Conservation (phyloP, 2,113 vertebrate species). For the Meleagris gallopavo region DNA sequence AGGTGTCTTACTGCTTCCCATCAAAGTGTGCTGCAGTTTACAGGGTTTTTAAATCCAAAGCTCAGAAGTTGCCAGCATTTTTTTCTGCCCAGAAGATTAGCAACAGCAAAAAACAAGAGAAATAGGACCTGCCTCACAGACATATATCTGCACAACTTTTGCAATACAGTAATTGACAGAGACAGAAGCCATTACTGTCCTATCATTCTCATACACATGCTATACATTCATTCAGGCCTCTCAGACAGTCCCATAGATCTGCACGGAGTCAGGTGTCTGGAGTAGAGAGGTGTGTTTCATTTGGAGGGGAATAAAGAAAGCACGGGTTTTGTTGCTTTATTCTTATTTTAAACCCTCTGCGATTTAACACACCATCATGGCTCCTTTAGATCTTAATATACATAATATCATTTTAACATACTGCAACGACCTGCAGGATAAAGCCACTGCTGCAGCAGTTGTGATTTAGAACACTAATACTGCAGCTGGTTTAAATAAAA, state of each 20-base stretch:
- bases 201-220: slow-evolving; percentile 47
- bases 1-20: not conserved
- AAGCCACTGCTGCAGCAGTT: slow-evolving; percentile 12
- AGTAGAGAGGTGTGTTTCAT: not conserved
- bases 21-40: not conserved
- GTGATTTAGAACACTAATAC: slow-evolving; percentile 30
- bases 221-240: slow-evolving; percentile 46
- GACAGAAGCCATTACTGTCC: slow-evolving; percentile 50
- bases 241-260: slow-evolving; percentile 62
- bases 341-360: not conserved
- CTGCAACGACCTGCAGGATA: not conserved
- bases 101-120: slow-evolving; percentile 2
- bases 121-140: slow-evolving; percentile 30
- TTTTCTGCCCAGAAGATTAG: slow-evolving; percentile 4
- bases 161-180: slow-evolving; percentile 49
- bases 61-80: not conserved
- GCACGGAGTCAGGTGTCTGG: not conserved
- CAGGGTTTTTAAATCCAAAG: slow-evolving; percentile 3
- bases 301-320: not conserved
- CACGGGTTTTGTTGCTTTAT: not conserved
- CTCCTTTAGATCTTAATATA: slow-evolving; percentile 18
- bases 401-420: slow-evolving; percentile 2
- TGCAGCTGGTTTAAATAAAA: slow-evolving; percentile 51
- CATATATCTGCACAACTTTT: slow-evolving; percentile 5
- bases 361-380: not conserved